These are phyloP conservation scores for Trachymyrmex septentrionalis DNA, from an alignment of 1,140 invertebrate genomes.

Conservation along the genomic window DNA sequence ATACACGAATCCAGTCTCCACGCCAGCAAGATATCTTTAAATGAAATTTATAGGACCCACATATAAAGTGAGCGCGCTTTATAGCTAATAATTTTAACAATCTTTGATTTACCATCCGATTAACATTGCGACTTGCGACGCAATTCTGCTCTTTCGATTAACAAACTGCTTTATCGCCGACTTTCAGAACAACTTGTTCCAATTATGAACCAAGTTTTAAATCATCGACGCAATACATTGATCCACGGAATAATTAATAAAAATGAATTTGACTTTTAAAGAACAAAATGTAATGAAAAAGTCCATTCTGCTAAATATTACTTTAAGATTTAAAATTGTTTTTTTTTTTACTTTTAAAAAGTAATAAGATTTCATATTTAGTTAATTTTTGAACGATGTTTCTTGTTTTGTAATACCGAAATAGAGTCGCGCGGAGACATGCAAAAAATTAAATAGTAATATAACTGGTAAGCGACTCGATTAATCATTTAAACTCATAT, in stretches of 20 bases:
- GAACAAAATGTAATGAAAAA: neutral
- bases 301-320: neutral
- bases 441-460: neutral
- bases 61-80: slow-evolving; percentile 8
- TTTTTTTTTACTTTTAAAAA: neutral
- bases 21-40: neutral
- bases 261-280: neutral
- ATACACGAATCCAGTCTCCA: neutral
- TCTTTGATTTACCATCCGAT: slow-evolving; percentile 6
- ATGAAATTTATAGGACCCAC: neutral
- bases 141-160: neutral
- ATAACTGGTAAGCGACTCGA: neutral
- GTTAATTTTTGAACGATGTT: neutral
- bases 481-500: slow-evolving; percentile 9
- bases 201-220: neutral
- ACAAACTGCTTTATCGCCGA: neutral
- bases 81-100: slow-evolving; percentile 30
- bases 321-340: neutral
- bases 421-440: neutral
- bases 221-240: neutral
- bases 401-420: neutral
- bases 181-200: neutral
- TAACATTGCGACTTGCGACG: neutral
- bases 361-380: neutral
- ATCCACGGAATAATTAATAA: neutral